Percentiles rank a stretch among this genome's conserved stretches.
Conservation (phyloP, 2,888 invertebrate genomes). For the Pseudococcus longispinus region DNA sequence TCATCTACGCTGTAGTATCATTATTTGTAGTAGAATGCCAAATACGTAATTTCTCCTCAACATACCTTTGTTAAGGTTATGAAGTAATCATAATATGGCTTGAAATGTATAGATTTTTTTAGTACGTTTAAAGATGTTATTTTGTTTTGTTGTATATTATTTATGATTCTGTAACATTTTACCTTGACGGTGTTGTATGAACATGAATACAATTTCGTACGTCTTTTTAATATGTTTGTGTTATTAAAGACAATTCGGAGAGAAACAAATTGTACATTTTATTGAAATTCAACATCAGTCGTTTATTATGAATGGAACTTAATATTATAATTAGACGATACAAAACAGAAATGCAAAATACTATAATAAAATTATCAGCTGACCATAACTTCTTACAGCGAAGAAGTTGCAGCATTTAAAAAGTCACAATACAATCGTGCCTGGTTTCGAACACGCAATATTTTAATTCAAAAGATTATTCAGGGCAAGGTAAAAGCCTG, state of each 20-base stretch:
- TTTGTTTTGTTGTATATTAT: conserved; percentile 8
- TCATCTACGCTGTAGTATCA: not conserved
- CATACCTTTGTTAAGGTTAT: not conserved
- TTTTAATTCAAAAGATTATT: not conserved
- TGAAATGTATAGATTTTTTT: not conserved
- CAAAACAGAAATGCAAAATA: not conserved
- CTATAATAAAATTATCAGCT: not conserved
- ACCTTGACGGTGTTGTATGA: not conserved
- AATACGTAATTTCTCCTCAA: not conserved
- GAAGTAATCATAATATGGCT: not conserved
- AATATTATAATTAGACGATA: not conserved
- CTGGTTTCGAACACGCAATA: not conserved
- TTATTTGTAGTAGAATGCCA: not conserved
- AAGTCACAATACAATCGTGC: not conserved
- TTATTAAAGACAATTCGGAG: not conserved
- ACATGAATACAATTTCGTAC: conserved; percentile 28
- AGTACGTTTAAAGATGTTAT: not conserved
- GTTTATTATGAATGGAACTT: not conserved
- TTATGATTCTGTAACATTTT: not conserved
- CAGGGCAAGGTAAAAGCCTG: too few relatives aligned
- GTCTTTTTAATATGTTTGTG: not conserved
- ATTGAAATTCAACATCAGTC: not conserved
- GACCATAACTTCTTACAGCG: not conserved
- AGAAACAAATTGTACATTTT: not conserved
- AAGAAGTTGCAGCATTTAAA: not conserved